Base-by-base conservation (phyloP, 2,888 invertebrate genomes). In the Hirtodrosophila duncani region DNA sequence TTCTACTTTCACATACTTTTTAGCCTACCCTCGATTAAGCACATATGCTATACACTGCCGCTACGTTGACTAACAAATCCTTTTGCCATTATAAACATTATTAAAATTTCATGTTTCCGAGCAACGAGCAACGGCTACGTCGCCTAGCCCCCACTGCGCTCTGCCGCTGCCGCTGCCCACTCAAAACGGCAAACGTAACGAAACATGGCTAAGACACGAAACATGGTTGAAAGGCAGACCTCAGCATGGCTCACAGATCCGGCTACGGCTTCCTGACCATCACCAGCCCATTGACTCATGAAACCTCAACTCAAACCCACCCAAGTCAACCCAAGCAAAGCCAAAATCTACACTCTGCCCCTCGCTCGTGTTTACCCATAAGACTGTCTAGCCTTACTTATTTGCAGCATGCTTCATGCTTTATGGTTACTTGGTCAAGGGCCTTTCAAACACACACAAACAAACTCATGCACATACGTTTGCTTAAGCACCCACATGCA, bases 51-150 rank as follows among this genome's bases (percentile, higher is more conserved):
- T 50, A 55, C 57, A 56, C 68, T 75, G 68, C 68, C n/a, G 66
- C 55, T 66, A 55, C 62, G 68, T 68, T 69, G 67, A 62, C 71
- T 79, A 77, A 77, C 70, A 81, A 79, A 81, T 79, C 81, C 75
- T 81, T 79, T 75, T 79, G 78, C 81, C 81, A 81, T 79, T 81
- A 81, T 79, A 81, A 79, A 79, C 81, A 79, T 79, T 79, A 79
- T 79, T 79, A 79, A 79, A 79, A 81, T 79, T 79, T 78, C 75
- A 79, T 78, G 75, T 78, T 78, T 68, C 67, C 72, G n/a, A 68
- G 66, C 70, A 63, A 63, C 65, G 58, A 63, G 65, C 70, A 53
- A 38, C 61, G 44, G 33, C 50, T 45, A 24, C 42, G 42, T 27
- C 57, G 27, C 17, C 42, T 17, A n/a, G 9, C 36, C 41, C 26